A percentile compares a stretch with the other conserved stretches of the same genome.
Evolutionary conservation across 37 sponge, comb jelly and placozoan species (phyloP).

Genomic region (Haliclona indistincta): DNA sequence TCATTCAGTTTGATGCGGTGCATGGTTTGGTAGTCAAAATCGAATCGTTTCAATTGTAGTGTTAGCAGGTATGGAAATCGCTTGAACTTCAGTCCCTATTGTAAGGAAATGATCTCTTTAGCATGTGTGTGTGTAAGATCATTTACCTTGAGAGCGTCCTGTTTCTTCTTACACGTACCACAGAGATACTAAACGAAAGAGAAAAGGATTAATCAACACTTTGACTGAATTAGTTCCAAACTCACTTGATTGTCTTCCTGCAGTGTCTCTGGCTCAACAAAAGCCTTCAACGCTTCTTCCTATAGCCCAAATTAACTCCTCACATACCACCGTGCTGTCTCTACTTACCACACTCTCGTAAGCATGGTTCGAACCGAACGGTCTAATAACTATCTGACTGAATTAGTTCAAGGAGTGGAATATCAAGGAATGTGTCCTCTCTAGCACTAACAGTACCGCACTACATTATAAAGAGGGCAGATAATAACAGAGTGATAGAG

Average conservation of each 20-base stretch:
- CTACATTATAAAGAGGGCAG: slow-evolving; percentile 27
- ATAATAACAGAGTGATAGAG: no score
- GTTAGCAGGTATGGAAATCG: slow-evolving; percentile 88
- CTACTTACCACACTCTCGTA: slow-evolving; percentile 82
- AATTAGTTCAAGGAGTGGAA: no score
- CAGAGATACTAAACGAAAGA: slow-evolving; percentile 73
- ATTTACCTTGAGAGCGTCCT: slow-evolving; percentile 94
- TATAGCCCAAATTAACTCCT: no score
- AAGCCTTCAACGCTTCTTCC: slow-evolving; percentile 81
- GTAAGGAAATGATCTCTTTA: not conserved
- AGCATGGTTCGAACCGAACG: slow-evolving; percentile 70
- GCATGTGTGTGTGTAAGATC: not conserved
- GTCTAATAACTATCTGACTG: slow-evolving; percentile 93
- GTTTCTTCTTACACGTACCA: slow-evolving; percentile 81
- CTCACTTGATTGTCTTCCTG: slow-evolving; percentile 77
- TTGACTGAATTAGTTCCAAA: no score
- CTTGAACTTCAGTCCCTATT: slow-evolving; percentile 90
- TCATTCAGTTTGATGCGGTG: slow-evolving; percentile 93
- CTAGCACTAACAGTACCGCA: slow-evolving; percentile 84
- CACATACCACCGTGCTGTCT: no score
- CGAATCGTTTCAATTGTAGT: slow-evolving; percentile 92
- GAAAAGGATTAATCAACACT: no score
- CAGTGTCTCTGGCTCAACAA: slow-evolving; percentile 88
- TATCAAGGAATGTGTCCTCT: slow-evolving; percentile 82
- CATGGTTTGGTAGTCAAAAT: slow-evolving; percentile 90